These are phyloP conservation scores for Ctenicera cuprea DNA, from an alignment of 2,888 invertebrate species.

Conservation along the genomic window DNA sequence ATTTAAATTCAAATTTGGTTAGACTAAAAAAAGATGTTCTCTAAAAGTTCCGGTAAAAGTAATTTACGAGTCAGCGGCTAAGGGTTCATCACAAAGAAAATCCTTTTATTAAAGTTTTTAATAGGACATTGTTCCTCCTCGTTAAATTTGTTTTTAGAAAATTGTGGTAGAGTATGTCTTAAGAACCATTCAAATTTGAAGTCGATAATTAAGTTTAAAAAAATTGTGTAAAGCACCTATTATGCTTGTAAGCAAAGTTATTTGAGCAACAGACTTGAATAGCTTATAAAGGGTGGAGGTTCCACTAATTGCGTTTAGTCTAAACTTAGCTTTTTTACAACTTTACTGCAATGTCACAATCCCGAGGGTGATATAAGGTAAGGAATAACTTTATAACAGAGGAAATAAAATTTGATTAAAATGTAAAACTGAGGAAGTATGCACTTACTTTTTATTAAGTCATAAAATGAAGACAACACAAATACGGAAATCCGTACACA, in stretches of 20 bases:
- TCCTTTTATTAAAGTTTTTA: slow-evolving; percentile 27
- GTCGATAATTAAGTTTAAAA: too few species aligned
- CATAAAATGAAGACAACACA: neutral
- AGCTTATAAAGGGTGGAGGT: neutral
- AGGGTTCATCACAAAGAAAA: slow-evolving; percentile 17
- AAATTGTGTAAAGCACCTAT: too few species aligned
- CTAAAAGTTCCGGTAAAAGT: neutral
- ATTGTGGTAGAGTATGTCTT: too few species aligned
- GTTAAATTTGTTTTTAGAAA: too few species aligned
- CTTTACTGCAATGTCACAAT: slow-evolving; percentile 10
- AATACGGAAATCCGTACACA: neutral
- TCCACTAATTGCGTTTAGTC: slow-evolving; percentile 7
- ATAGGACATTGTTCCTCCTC: slow-evolving; percentile 2
- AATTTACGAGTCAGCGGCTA: slow-evolving; percentile 19
- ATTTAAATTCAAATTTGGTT: neutral
- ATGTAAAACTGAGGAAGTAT: neutral
- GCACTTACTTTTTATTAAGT: neutral
- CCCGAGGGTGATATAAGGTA: neutral
- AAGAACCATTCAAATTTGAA: too few species aligned
- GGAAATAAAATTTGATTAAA: slow-evolving; percentile 5
- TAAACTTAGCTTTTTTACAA: neutral
- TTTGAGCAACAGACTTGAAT: neutral
- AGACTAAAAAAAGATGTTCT: neutral
- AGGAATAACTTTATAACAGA: neutral
- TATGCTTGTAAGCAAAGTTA: neutral